Conservation (phyloP, 2,113 vertebrate species). For the Lichenostomus cassidix region DNA sequence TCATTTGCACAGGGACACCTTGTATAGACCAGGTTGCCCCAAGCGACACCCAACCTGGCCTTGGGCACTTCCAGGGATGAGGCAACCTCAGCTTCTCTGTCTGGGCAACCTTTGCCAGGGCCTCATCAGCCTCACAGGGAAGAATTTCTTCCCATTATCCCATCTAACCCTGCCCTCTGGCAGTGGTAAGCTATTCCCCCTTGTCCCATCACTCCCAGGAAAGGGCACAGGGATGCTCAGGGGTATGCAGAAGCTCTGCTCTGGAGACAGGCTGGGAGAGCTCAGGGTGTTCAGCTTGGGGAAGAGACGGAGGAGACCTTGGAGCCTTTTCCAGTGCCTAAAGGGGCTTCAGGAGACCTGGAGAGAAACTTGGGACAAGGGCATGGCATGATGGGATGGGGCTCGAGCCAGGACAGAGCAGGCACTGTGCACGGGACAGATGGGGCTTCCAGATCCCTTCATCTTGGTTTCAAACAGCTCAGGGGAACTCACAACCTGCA, state of each 20-base stretch:
- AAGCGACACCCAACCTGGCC: rapidly evolving
- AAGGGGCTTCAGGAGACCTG: background rate
- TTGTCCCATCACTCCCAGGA: background rate
- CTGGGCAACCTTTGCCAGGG: background rate
- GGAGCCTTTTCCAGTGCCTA: background rate
- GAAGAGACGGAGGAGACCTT: background rate
- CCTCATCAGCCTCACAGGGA: background rate
- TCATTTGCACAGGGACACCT: background rate
- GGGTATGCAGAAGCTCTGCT: background rate
- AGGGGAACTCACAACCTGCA: rapidly evolving
- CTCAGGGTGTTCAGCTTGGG: background rate
- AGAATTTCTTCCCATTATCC: no score
- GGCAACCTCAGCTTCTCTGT: background rate
- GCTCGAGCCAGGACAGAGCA: background rate
- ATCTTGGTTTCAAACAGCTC: rapidly evolving
- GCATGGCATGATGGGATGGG: background rate
- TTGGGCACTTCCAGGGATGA: no score
- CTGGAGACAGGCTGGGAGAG: background rate
- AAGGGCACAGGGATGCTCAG: background rate
- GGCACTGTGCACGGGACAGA: rapidly evolving
- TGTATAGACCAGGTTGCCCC: rapidly evolving
- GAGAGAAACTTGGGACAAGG: background rate
- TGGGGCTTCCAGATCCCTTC: no score
- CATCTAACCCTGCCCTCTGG: background rate
- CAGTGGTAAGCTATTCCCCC: background rate